phyloP scores from a whole-genome alignment of 2,113 vertebrate genomes.

The Lophius piscatorius region DNA sequence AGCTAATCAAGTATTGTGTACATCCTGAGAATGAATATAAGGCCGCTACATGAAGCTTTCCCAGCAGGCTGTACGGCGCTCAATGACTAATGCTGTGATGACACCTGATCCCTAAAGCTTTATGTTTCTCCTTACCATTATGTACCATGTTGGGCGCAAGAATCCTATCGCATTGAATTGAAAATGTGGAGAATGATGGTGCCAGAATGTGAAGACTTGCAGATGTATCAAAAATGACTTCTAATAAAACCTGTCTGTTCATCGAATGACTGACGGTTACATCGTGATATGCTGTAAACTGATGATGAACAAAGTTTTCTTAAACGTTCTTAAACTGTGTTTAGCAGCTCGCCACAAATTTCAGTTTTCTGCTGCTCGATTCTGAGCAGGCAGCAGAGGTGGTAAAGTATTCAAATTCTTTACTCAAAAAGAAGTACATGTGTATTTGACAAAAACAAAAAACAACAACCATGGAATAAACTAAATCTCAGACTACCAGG shows the following conservation, averaged over 20 bases:
- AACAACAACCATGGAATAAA: too few relatives aligned
- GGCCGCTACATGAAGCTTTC: slow-evolving; percentile 16
- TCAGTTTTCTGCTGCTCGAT: too few relatives aligned
- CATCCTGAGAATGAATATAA: slow-evolving; percentile 27
- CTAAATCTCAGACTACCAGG: too few relatives aligned
- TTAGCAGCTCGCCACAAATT: too few relatives aligned
- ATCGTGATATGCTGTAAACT: too few relatives aligned
- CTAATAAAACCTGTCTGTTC: background rate
- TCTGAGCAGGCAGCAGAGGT: too few relatives aligned
- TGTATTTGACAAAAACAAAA: too few relatives aligned
- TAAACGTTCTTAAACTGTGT: too few relatives aligned
- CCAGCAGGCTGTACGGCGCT: background rate
- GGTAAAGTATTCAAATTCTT: too few relatives aligned
- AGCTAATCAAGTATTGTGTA: slow-evolving; percentile 12
- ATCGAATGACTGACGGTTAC: background rate
- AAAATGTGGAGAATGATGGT: slow-evolving; percentile 3
- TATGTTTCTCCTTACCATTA: slow-evolving; percentile 3
- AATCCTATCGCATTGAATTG: background rate
- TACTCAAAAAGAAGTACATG: too few relatives aligned
- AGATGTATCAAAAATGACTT: background rate
- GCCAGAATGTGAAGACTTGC: background rate
- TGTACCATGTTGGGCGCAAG: background rate
- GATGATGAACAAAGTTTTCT: too few relatives aligned
- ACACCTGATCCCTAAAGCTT: slow-evolving; percentile 45
- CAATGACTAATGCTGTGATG: slow-evolving; percentile 39